Evolutionary conservation across 2,888 invertebrate species (phyloP).

Genomic region (Desoria tigrina): DNA sequence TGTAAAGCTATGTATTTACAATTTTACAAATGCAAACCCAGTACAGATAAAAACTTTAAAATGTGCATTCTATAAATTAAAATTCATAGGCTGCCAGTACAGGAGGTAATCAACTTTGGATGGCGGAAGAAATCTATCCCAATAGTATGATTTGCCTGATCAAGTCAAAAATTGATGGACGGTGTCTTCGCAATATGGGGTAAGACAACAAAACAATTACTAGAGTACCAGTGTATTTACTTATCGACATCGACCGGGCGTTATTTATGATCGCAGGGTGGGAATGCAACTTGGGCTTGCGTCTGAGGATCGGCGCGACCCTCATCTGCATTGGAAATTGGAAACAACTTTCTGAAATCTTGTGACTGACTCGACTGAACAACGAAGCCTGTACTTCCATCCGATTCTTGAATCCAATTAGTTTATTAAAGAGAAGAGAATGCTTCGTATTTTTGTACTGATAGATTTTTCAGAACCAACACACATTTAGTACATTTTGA

Average conservation of each 20-base stretch:
- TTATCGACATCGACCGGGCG: no score
- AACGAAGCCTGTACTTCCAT: no score
- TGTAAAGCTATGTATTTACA: conserved; percentile 2
- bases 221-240: neutral
- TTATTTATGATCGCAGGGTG: neutral
- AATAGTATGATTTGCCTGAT: conserved; percentile 29
- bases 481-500: no score
- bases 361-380: no score
- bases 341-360: conserved; percentile 15
- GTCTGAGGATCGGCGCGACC: conserved; percentile 1
- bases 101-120: conserved; percentile 15
- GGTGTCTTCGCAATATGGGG: conserved; percentile 23
- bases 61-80: neutral
- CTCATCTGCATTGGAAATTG: conserved; percentile 16
- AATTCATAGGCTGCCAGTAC: neutral
- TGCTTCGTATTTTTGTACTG: no score
- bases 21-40: conserved; percentile 2
- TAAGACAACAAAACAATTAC: conserved; percentile 1
- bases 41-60: neutral
- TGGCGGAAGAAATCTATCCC: conserved; percentile 27
- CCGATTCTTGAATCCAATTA: no score
- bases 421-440: no score
- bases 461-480: no score
- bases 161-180: conserved; percentile 13
- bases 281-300: conserved; percentile 15